phyloP scores from a whole-genome alignment of 2,113 vertebrate species.

The Atractosteus spatula region DNA sequence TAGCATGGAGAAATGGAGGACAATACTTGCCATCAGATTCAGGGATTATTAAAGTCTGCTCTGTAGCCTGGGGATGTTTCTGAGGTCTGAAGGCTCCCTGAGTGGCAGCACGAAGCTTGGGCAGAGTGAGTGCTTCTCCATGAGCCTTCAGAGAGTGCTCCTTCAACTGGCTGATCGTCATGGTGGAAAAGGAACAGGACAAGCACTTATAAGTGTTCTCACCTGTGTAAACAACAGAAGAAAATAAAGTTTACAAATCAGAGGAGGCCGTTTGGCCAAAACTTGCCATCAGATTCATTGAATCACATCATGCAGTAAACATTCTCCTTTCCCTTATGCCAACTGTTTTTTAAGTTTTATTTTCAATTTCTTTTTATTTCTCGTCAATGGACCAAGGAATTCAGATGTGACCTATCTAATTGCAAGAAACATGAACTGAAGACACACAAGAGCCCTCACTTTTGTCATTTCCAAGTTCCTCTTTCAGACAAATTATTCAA shows the following conservation, averaged over 20 bases:
- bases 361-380: no score
- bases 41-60: conserved; percentile 65
- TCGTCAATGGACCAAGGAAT: no score
- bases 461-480: no score
- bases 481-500: no score
- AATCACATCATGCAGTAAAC: no score
- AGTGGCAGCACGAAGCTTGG: conserved; percentile 80
- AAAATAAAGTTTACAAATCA: conserved; percentile 9
- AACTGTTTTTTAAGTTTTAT: no score
- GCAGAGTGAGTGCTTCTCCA: conserved; percentile 87
- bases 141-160: conserved; percentile 93
- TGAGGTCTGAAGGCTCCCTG: conserved; percentile 76
- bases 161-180: conserved; percentile 96
- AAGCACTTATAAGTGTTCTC: conserved; percentile 95
- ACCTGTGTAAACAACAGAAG: conserved; percentile 58
- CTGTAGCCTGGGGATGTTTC: conserved; percentile 62
- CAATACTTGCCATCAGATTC: conserved; percentile 74
- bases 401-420: no score
- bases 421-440: no score
- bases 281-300: no score
- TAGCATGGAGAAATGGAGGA: not conserved
- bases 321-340: no score
- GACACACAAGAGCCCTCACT: no score
- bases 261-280: no score
- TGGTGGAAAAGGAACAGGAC: conserved; percentile 89